Conservation (phyloP, 2,113 vertebrate species). For the Gallinago paraguaiae region DNA sequence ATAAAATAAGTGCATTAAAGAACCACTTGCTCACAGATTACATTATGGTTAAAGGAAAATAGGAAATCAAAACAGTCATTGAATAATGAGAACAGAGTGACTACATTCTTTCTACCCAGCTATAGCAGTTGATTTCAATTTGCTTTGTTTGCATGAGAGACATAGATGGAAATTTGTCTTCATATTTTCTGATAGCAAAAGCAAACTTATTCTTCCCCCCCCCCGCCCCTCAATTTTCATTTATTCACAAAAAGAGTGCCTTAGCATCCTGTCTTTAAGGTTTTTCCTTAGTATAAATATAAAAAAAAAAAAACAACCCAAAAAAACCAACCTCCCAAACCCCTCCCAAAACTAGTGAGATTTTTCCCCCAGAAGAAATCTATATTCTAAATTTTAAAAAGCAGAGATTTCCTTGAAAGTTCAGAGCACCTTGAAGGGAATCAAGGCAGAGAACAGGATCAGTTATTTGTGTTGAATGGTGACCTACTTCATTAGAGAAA, state of each 20-base stretch:
- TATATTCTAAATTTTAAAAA: not conserved
- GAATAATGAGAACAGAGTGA: not conserved
- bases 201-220: not conserved
- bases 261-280: not conserved
- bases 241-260: not conserved
- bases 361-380: not conserved
- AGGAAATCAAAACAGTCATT: not conserved
- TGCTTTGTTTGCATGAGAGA: not conserved
- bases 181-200: not conserved
- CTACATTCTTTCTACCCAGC: not conserved
- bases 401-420: not conserved
- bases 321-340: too few relatives aligned
- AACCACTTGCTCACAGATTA: not conserved
- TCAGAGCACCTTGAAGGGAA: not conserved
- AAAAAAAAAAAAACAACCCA: not conserved
- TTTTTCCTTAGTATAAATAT: not conserved
- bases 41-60: not conserved
- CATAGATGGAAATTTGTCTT: not conserved
- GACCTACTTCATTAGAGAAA: not conserved
- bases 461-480: not conserved
- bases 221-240: not conserved
- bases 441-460: not conserved
- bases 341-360: too few relatives aligned
- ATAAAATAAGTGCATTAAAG: not conserved
- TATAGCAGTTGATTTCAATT: not conserved